These are phyloP conservation scores for Ormyrus nitidulus DNA, from an alignment of 2,888 invertebrate genomes.

Conservation along the genomic window DNA sequence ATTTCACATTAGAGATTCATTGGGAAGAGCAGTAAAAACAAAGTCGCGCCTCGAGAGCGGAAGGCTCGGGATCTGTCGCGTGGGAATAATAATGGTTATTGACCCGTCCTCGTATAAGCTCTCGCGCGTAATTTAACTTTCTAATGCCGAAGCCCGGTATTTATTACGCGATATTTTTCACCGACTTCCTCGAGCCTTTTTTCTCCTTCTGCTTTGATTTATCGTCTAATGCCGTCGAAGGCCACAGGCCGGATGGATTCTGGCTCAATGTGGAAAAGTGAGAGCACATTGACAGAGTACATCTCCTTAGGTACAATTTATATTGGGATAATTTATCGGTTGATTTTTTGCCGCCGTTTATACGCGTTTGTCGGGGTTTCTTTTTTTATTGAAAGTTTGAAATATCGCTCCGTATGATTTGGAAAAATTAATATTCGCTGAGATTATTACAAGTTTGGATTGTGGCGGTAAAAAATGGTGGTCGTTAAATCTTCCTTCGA, in stretches of 20 bases:
- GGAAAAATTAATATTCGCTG: neutral
- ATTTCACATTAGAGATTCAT: too few species aligned
- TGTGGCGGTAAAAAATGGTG: too few species aligned
- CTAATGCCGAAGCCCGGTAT: slow-evolving; percentile 40
- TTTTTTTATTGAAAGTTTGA: slow-evolving; percentile 11
- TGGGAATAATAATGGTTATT: slow-evolving; percentile 38
- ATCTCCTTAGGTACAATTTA: slow-evolving; percentile 4
- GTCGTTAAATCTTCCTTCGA: too few species aligned
- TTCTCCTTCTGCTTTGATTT: slow-evolving; percentile 20
- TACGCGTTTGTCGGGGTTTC: neutral
- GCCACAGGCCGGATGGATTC: slow-evolving; percentile 24
- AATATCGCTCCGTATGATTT: neutral
- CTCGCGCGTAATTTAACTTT: slow-evolving; percentile 44
- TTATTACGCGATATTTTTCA: slow-evolving; percentile 46
- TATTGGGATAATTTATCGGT: slow-evolving; percentile 32
- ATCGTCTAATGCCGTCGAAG: neutral
- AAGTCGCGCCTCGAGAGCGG: too few species aligned
- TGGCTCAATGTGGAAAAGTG: slow-evolving; percentile 24
- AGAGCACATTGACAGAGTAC: neutral
- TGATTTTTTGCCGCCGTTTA: neutral
- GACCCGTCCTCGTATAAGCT: slow-evolving; percentile 32
- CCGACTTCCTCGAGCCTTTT: neutral
- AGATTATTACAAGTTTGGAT: too few species aligned
- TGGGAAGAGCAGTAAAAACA: too few species aligned
- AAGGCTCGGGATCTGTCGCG: slow-evolving; percentile 16